These are phyloP conservation scores for Carcina quercana DNA, from an alignment of 2,888 invertebrate genomes.

Conservation along the genomic window DNA sequence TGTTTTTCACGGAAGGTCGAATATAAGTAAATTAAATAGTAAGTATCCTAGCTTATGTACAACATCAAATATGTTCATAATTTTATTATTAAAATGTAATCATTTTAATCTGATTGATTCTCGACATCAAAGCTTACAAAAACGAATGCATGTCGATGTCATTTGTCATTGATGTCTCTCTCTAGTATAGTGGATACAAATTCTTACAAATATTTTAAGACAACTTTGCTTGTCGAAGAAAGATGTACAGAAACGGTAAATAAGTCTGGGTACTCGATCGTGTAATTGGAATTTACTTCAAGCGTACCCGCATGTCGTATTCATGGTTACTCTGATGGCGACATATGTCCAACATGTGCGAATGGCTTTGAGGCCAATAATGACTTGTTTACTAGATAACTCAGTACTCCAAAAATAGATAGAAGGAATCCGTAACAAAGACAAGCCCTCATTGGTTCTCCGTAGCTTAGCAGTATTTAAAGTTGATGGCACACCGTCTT, in stretches of 20 bases:
- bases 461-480: too few relatives aligned
- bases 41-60: neutral
- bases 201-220: conserved; percentile 2
- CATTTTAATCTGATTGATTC: conserved; percentile 16
- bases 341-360: conserved; percentile 42
- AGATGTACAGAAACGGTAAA: too few relatives aligned
- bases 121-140: conserved; percentile 9
- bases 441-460: too few relatives aligned
- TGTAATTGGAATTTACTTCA: conserved; percentile 25
- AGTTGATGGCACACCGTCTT: too few relatives aligned
- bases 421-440: too few relatives aligned
- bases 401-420: too few relatives aligned
- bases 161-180: conserved; percentile 13
- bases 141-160: conserved; percentile 15
- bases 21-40: neutral
- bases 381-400: too few relatives aligned
- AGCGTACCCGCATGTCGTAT: conserved; percentile 24
- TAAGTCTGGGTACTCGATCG: conserved; percentile 18
- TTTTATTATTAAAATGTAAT: too few relatives aligned
- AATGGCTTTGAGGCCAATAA: too few relatives aligned
- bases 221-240: conserved; percentile 8
- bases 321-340: conserved; percentile 33
- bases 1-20: too few relatives aligned
- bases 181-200: neutral
- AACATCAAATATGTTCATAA: too few relatives aligned